Base-by-base conservation (phyloP, 2,888 invertebrate species). In the Zelleria hepariella region DNA sequence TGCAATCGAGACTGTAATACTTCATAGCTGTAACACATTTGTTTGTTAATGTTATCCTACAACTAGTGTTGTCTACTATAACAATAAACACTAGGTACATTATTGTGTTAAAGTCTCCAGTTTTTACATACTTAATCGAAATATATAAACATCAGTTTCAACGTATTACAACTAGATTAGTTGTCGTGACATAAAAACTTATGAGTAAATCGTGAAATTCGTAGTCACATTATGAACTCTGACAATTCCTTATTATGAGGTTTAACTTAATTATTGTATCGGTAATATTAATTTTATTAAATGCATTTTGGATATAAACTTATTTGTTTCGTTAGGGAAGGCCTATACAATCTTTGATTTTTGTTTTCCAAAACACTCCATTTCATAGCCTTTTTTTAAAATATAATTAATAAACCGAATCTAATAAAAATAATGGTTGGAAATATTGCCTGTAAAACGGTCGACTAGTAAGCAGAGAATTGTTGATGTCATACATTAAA, bases 171-270 rank as follows among this genome's bases (percentile, higher is more conserved):
- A 10, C 20, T 26, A 53, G 7, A 15, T 47, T 68, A 69, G 70
- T 72, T 77, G 77, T 71, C 73, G 71, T 73, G 75, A 71, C 64
- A 70, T 70, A 68, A 70, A 69, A 70, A 72, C 68, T 64, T 68
- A 68, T 58, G 73, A 73, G 72, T 26, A 74, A 49, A 58, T n/a
- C 42, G 53, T 32, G 75, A 79, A 85, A 84, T 83, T 82, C 83
- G 82, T 78, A 78, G 70, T 77, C 79, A 78, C 79, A 72, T 72
- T 32, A 32, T 42, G 66, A 70, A 72, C 75, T 80, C 79, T 82
- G 74, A 84, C 85, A 87, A 87, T 87, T 87, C 86, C 87, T 83
- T 77, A 75, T 73, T 70, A 73, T 67, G 71, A 73, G 73, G 72
- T 74, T 78, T 74, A 67, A 62, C 69, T 67, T 63, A 62, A 58